Conservation (phyloP, 2,888 invertebrate genomes). For the Metellina segmentata region DNA sequence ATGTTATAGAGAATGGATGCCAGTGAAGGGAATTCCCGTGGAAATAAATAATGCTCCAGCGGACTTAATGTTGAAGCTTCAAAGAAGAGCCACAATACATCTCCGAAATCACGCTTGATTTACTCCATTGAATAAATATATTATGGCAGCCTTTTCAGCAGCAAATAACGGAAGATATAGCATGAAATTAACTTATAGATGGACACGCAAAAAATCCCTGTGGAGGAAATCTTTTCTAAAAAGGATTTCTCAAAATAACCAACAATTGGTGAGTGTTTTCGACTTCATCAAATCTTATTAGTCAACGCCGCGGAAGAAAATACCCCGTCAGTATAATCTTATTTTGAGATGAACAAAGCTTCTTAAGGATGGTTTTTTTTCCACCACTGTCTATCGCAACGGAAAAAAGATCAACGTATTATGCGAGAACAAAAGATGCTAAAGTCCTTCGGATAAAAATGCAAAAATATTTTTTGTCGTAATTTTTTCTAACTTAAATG, state of each 20-base stretch:
- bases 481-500: neutral
- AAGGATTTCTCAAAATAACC: constrained; percentile 23
- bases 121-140: no score
- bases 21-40: no score
- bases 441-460: neutral
- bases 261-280: constrained; percentile 17
- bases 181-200: neutral
- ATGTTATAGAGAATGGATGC: no score
- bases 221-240: constrained; percentile 16
- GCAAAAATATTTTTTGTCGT: neutral
- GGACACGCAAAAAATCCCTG: neutral
- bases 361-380: constrained; percentile 1
- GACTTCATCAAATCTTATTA: constrained; percentile 44
- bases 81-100: no score
- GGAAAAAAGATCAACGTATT: neutral
- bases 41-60: no score
- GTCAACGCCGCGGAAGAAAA: constrained; percentile 13
- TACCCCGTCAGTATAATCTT: constrained; percentile 28
- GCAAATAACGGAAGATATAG: neutral
- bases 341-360: constrained; percentile 33
- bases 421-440: neutral
- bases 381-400: neutral
- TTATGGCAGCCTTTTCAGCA: neutral
- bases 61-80: no score
- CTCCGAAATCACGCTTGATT: no score